Conservation (phyloP, 2,113 vertebrate genomes). For the Thryonomys swinderianus region DNA sequence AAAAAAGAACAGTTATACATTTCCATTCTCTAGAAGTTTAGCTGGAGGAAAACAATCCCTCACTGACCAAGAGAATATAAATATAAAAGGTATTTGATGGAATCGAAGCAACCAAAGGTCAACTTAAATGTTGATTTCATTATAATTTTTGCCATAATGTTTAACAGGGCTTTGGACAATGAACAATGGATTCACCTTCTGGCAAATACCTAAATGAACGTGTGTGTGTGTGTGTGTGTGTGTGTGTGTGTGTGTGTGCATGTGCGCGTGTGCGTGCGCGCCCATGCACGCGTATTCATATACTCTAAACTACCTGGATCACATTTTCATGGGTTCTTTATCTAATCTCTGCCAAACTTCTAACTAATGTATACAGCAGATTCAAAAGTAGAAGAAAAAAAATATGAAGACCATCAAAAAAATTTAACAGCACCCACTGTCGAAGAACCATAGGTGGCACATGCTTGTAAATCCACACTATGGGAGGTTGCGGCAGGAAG, state of each 20-base stretch:
- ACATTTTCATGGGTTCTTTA: not conserved
- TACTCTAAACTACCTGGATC: not conserved
- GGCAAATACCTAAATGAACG: slow-evolving; percentile 2
- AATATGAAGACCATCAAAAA: not conserved
- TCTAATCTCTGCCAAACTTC: slow-evolving; percentile 13
- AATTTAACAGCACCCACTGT: not conserved
- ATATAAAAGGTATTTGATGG: fast-evolving
- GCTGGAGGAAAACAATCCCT: not conserved
- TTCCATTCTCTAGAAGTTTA: not conserved
- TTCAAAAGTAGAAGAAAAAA: slow-evolving; percentile 9
- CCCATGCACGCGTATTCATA: no score
- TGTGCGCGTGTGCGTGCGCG: no score
- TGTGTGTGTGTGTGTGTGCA: no score
- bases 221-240: no score
- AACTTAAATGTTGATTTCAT: not conserved
- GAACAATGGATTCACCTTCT: not conserved
- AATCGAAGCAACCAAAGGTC: not conserved
- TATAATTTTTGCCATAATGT: not conserved
- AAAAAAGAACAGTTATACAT: not conserved
- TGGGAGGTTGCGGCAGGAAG: not conserved
- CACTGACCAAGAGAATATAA: not conserved
- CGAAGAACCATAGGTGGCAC: not conserved
- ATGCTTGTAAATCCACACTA: not conserved
- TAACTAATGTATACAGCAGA: not conserved
- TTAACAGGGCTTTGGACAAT: not conserved